Evolutionary conservation across 2,113 vertebrate genomes (phyloP).

Genomic region (Phasianus colchicus): DNA sequence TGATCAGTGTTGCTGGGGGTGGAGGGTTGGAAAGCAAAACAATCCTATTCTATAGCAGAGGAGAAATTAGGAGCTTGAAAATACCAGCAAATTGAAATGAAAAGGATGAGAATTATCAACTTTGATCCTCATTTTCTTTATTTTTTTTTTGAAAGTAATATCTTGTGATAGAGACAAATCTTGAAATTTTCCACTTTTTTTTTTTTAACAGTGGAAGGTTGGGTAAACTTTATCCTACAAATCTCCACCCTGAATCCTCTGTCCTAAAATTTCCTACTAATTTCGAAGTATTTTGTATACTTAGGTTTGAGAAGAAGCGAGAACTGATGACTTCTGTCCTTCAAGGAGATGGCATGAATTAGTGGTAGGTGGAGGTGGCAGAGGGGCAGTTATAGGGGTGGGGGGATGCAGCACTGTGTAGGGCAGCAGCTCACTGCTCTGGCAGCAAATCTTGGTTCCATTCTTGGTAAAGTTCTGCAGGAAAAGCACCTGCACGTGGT

Average conservation of each 20-base stretch:
- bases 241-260: not conserved
- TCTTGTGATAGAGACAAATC: not conserved
- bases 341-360: not conserved
- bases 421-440: accelerated
- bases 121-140: not conserved
- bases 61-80: not conserved
- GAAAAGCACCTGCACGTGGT: not conserved
- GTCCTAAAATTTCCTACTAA: not conserved
- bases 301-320: not conserved
- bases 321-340: not conserved
- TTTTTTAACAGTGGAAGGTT: not conserved
- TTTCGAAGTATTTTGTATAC: not conserved
- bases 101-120: no score
- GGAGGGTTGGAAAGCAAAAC: not conserved
- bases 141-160: not conserved
- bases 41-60: not conserved
- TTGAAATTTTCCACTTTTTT: not conserved
- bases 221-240: not conserved
- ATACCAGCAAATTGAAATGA: no score
- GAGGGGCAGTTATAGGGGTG: not conserved
- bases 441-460: accelerated
- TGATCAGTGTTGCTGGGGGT: no score
- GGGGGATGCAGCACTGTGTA: not conserved
- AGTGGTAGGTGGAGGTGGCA: not conserved
- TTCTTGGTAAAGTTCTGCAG: not conserved